Conservation (phyloP, 2,113 vertebrate genomes). For the Guaruba guarouba region DNA sequence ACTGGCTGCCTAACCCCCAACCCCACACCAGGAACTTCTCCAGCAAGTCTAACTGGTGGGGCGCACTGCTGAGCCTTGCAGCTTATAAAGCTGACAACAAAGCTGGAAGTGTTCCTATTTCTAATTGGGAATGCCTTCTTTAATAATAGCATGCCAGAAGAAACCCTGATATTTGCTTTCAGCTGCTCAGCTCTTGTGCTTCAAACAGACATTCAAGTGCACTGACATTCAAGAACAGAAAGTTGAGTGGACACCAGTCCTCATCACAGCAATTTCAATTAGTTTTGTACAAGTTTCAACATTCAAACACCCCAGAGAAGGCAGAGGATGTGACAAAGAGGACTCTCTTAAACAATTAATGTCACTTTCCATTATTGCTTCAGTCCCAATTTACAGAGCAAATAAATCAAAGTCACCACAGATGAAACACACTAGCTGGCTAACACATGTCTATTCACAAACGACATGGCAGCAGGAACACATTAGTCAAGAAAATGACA, state of each 20-base stretch:
- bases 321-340: conserved; percentile 80
- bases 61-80: neutral
- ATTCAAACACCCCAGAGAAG: conserved; percentile 79
- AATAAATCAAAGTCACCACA: conserved; percentile 89
- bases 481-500: conserved; percentile 69
- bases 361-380: conserved; percentile 89
- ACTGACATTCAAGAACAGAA: conserved; percentile 42
- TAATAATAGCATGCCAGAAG: conserved; percentile 24
- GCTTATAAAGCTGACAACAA: neutral
- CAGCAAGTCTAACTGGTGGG: neutral
- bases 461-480: conserved; percentile 73
- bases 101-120: conserved; percentile 17
- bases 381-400: conserved; percentile 88
- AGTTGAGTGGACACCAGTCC: conserved; percentile 69
- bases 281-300: conserved; percentile 77
- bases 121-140: conserved; percentile 43
- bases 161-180: conserved; percentile 62
- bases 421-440: conserved; percentile 73
- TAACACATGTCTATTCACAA: conserved; percentile 81
- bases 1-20: neutral
- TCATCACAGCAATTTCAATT: conserved; percentile 82
- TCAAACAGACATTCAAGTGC: conserved; percentile 48
- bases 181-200: conserved; percentile 17
- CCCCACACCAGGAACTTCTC: neutral
- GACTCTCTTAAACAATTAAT: conserved; percentile 89